Conservation (phyloP, 1,140 invertebrate genomes). For the Trichogramma pretiosum region DNA sequence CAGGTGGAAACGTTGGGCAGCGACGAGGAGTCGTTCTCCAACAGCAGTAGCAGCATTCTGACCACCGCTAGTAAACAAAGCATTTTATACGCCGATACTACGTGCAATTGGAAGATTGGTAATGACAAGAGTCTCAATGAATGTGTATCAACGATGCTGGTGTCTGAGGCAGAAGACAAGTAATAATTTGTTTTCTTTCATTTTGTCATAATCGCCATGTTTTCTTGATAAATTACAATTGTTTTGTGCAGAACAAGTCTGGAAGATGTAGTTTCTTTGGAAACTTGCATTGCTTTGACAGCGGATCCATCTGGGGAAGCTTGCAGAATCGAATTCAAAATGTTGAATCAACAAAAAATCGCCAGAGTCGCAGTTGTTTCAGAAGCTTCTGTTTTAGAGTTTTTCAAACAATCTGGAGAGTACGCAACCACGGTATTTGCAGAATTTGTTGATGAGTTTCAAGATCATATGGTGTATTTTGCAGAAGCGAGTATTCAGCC, state of each 20-base stretch:
- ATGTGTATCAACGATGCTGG: conserved; percentile 22
- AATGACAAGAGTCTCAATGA: conserved; percentile 26
- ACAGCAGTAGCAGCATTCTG: too few relatives aligned
- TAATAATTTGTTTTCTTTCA: too few relatives aligned
- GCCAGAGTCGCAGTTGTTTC: conserved; percentile 35
- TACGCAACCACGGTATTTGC: conserved; percentile 37
- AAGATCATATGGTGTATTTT: conserved; percentile 35
- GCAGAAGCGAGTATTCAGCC: conserved; percentile 29
- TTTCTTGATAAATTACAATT: too few relatives aligned
- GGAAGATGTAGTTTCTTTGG: conserved; percentile 32
- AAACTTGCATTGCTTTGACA: conserved; percentile 34
- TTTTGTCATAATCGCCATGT: too few relatives aligned
- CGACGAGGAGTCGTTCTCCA: too few relatives aligned
- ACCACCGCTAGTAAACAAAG: background rate
- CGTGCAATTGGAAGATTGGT: conserved; percentile 32
- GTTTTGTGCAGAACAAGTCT: conserved; percentile 32
- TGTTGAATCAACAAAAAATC: conserved; percentile 34
- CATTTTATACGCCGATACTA: background rate
- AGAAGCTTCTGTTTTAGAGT: conserved; percentile 40
- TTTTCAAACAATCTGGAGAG: conserved; percentile 43
- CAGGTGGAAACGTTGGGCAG: too few relatives aligned
- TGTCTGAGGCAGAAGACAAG: conserved; percentile 22
- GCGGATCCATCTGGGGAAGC: conserved; percentile 23
- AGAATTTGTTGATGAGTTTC: conserved; percentile 41
- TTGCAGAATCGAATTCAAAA: conserved; percentile 35